Evolutionary conservation across 2,113 vertebrate species (phyloP).

Genomic region (Hypomesus transpacificus): DNA sequence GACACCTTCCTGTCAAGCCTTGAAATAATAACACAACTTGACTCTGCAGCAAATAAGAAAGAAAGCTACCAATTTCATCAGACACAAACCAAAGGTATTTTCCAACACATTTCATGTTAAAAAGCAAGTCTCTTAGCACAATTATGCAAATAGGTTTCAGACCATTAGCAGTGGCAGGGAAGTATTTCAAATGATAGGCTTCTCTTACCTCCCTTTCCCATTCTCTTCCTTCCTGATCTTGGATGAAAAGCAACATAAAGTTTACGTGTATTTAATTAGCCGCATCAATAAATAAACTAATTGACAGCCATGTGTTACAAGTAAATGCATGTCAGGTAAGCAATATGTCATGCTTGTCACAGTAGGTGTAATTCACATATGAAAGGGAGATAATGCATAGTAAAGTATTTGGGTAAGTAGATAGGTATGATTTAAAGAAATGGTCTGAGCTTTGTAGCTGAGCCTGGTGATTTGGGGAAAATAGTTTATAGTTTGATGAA

Average conservation of each 20-base stretch:
- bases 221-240: background rate
- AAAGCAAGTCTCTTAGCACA: background rate
- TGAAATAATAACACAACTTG: too few species aligned
- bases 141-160: background rate
- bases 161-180: conserved; percentile 26
- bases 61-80: too few species aligned
- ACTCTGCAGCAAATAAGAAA: too few species aligned
- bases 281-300: conserved; percentile 95
- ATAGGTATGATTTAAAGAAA: conserved; percentile 83
- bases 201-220: background rate
- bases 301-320: conserved; percentile 90
- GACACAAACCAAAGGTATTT: too few species aligned
- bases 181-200: conserved; percentile 47
- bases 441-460: too few species aligned
- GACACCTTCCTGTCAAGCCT: too few species aligned
- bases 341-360: conserved; percentile 91
- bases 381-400: conserved; percentile 69
- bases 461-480: too few species aligned
- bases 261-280: conserved; percentile 78
- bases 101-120: background rate
- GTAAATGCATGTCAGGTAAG: conserved; percentile 89
- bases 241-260: too few species aligned
- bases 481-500: too few species aligned
- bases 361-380: conserved; percentile 94
- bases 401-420: conserved; percentile 93